These are phyloP conservation scores for Eubasilissa splendida DNA, from an alignment of 2,888 invertebrate species.

Conservation along the genomic window DNA sequence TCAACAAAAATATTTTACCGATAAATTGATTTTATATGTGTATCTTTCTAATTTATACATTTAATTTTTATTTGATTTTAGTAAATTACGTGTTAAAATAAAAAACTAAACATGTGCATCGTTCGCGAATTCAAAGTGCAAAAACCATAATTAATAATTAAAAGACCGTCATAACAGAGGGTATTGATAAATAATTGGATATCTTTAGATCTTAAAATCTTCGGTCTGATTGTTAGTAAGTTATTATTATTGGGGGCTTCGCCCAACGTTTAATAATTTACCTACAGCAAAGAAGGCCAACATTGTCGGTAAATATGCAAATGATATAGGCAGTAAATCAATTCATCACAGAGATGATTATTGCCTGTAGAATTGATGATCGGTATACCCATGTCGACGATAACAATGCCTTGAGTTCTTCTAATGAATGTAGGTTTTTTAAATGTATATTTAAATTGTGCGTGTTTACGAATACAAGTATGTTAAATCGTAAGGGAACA, in stretches of 20 bases:
- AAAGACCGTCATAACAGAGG: neutral
- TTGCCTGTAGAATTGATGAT: slow-evolving; percentile 26
- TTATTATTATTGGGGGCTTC: slow-evolving; percentile 34
- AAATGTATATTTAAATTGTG: no score
- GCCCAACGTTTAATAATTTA: slow-evolving; percentile 26
- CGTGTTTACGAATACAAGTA: no score
- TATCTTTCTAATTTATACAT: no score
- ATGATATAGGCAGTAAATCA: slow-evolving; percentile 44
- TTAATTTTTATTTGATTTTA: no score
- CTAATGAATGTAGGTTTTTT: no score
- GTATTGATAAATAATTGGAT: slow-evolving; percentile 18
- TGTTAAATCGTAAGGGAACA: no score
- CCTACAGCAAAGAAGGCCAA: slow-evolving; percentile 47
- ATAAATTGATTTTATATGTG: no score
- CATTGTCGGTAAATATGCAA: slow-evolving; percentile 45
- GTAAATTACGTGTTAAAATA: no score
- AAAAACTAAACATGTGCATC: no score
- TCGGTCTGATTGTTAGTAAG: slow-evolving; percentile 25
- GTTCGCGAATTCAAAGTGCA: no score
- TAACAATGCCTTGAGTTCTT: neutral
- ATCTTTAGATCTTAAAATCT: slow-evolving; percentile 4
- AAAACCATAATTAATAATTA: no score
- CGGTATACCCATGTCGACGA: neutral
- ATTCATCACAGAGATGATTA: slow-evolving; percentile 46
- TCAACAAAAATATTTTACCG: no score